These are phyloP conservation scores for Autographa gamma DNA, from an alignment of 2,888 invertebrate species.

Conservation along the genomic window DNA sequence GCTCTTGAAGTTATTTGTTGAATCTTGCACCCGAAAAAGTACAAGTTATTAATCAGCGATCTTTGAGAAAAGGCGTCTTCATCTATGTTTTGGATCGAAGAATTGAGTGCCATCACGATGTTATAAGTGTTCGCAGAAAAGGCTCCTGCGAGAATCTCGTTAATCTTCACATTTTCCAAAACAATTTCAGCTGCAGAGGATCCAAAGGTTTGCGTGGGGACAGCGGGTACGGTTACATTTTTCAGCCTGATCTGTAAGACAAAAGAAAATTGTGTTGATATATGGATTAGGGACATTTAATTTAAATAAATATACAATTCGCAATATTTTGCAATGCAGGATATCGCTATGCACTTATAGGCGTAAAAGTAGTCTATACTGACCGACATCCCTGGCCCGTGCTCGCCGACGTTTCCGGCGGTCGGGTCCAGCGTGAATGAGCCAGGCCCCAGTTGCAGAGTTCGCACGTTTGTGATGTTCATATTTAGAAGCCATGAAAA, in stretches of 20 bases:
- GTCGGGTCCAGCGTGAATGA: conserved; percentile 90
- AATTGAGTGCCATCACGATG: conserved; percentile 90
- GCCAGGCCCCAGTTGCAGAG: conserved; percentile 88
- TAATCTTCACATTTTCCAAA: conserved; percentile 86
- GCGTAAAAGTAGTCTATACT: conserved; percentile 66
- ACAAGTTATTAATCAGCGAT: conserved; percentile 90
- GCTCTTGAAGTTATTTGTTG: conserved; percentile 88
- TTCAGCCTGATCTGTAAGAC: conserved; percentile 90
- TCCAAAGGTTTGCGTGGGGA: conserved; percentile 90
- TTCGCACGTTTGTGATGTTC: conserved; percentile 88
- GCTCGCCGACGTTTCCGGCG: conserved; percentile 89
- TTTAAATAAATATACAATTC: conserved; percentile 15
- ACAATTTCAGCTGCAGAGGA: conserved; percentile 90
- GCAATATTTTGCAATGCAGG: conserved; percentile 33
- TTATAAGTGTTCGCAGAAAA: conserved; percentile 91
- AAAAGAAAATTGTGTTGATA: conserved; percentile 11
- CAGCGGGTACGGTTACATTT: conserved; percentile 88
- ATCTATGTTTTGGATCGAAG: conserved; percentile 89
- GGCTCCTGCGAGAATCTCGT: conserved; percentile 89
- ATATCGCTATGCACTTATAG: conserved; percentile 39
- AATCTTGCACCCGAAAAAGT: conserved; percentile 89
- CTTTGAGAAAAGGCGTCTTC: conserved; percentile 90
- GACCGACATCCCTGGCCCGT: conserved; percentile 90
- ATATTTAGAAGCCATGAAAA: conserved; percentile 91
- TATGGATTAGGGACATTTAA: conserved; percentile 8